These are phyloP conservation scores for rat (Rattus norvegicus) DNA, from an alignment of 2,113 vertebrate genomes.

Conservation along the genomic window DNA sequence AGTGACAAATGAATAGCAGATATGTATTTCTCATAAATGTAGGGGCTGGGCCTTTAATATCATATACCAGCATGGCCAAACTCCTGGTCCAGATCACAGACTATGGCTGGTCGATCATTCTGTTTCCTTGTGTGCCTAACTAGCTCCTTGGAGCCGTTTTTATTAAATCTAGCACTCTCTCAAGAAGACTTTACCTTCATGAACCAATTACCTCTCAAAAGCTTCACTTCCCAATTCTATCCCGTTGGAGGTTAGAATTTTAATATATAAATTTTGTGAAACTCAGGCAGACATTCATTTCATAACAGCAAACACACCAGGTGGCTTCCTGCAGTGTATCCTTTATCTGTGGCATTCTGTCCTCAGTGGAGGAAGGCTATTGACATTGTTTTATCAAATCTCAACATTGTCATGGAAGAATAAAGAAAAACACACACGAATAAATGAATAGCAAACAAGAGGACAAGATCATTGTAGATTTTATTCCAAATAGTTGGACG, in stretches of 20 bases:
- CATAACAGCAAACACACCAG: not conserved
- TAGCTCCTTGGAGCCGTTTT: not conserved
- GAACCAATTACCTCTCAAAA: not conserved
- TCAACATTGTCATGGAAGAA: conserved; percentile 29
- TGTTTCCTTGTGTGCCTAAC: not conserved
- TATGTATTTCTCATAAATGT: not conserved
- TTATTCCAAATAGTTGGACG: not conserved
- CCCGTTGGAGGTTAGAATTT: not conserved
- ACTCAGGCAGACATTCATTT: not conserved
- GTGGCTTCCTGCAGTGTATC: not conserved
- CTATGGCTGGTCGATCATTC: not conserved
- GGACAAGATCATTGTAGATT: conserved; percentile 18
- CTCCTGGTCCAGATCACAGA: not conserved
- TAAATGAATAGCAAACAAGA: conserved; percentile 14
- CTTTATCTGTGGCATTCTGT: not conserved
- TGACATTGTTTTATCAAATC: conserved; percentile 50
- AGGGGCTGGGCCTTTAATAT: not conserved
- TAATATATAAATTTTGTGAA: not conserved
- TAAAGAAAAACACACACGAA: conserved; percentile 15
- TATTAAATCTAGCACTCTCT: not conserved
- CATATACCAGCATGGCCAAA: not conserved
- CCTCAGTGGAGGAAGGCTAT: conserved; percentile 12
- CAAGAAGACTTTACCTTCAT: not conserved
- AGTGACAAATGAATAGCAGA: not conserved
- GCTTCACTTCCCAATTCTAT: not conserved